A percentile compares a stretch with the other conserved stretches of the same genome.
Conservation (phyloP, 2,888 invertebrate genomes). For the Teinopalpus imperialis region DNA sequence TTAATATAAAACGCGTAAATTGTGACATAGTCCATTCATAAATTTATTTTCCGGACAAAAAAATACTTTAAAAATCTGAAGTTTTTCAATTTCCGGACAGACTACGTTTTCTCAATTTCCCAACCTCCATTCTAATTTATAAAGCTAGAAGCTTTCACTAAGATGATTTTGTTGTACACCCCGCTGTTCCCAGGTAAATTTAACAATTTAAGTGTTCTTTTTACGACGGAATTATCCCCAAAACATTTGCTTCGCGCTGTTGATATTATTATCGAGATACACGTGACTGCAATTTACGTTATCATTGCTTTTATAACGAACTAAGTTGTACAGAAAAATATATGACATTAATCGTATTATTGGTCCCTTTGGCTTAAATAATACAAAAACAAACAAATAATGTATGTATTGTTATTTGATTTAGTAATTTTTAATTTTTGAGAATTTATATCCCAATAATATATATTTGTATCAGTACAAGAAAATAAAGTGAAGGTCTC, state of each 20-base stretch:
- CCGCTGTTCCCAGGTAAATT: constrained; percentile 70
- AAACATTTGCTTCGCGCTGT: constrained; percentile 46
- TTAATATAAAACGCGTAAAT: constrained; percentile 46
- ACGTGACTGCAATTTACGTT: constrained; percentile 55
- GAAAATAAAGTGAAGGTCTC: too few species aligned
- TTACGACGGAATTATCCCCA: constrained; percentile 63
- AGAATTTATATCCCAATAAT: too few species aligned
- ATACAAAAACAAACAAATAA: too few species aligned
- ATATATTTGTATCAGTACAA: too few species aligned
- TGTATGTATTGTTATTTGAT: too few species aligned
- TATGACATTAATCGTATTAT: too few species aligned
- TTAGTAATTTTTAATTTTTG: too few species aligned
- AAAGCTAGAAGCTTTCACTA: constrained; percentile 64
- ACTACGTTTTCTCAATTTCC: constrained; percentile 69
- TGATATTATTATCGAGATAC: constrained; percentile 52
- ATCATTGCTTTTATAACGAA: constrained; percentile 46
- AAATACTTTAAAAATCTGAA: constrained; percentile 66
- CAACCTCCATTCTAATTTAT: constrained; percentile 67
- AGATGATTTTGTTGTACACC: constrained; percentile 71
- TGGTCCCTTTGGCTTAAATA: too few species aligned
- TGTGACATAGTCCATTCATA: constrained; percentile 42
- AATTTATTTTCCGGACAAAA: constrained; percentile 48
- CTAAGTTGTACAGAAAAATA: too few species aligned
- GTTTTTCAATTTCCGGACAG: constrained; percentile 78
- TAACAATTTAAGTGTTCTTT: constrained; percentile 68